Evolutionary conservation across 2,888 invertebrate species (phyloP), one percentile per base, ranked within the genome.

Genomic region (Caenorhabditis sulstoni): DNA sequence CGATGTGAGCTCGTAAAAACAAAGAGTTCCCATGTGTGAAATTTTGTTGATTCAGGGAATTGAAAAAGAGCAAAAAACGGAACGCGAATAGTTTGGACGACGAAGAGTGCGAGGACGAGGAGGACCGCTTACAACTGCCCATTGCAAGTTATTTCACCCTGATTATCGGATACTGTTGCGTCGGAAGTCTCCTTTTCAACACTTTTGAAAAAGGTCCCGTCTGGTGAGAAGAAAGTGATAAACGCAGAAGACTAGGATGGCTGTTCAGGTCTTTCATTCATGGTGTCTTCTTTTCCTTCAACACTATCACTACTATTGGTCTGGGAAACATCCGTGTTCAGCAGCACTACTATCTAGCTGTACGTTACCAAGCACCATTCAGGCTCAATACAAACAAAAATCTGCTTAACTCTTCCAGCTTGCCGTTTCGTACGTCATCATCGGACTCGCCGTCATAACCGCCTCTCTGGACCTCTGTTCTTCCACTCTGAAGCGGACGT

Each of bases 291-390:
- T 90, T 90, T 79, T 87, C 87, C 11, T 90, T 90, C 86, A 90
- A 90, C 82, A 90, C 90, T 16, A 90, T 90, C 71, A 90, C 90
- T 11, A 90, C 90, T n/a, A 90, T 90, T 47, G 88, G 89, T 52
- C 78, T 90, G 29, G 90, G 90, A 61, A 90, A 90, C 64, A 89
- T 90, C 58, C 81, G 87, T 44, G 88, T 90, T 62, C 79, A 82
- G 52, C 86, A 83, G 57, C 84, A 88, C 47, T 81, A 87, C 49
- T 89, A 88, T 81, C 67, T 89, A 45, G 85, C 84, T 29, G 85
- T 85, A 16, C 39, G 78, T 76, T 18, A n/a, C n/a, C n/a, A n/a
- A n/a, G n/a, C n/a, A n/a, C n/a, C n/a, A n/a, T n/a, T n/a, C n/a
- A n/a, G n/a, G n/a, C n/a, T n/a, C n/a, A n/a, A n/a, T n/a, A n/a